Base-by-base conservation (phyloP, 2,888 invertebrate species). In the Drosophila pseudotakahashii region DNA sequence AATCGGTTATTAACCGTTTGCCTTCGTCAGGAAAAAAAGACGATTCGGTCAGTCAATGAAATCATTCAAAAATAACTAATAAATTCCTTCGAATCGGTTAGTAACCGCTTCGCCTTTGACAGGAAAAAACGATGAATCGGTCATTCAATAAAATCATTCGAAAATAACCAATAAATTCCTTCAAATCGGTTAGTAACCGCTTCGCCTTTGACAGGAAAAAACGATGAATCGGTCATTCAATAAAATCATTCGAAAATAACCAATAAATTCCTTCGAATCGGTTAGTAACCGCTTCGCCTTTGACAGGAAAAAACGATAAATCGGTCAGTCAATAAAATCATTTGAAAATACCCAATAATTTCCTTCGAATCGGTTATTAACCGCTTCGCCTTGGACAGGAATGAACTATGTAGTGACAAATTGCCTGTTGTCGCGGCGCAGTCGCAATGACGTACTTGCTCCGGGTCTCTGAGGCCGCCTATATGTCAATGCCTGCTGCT, bases 401-500 rank as follows among this genome's bases (percentile, higher is more conserved):
- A 16, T 14, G 5, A 16, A 11, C 32, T 3, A 48, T 48, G 48
- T 32, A 32, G 32, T 48, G 48, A 48, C 48, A 48, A 48, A 48
- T 48, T 32, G 48, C 48, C 30, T 16, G 48, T 32, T 34, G 48
- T 32, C 11, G 32, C 16, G 26, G 48, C 48, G 34, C 48, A 48
- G 48, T 48, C 32, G 34, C 48, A 16, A 34, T 48, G 48, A 48
- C 55, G 48, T 36, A 36, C 19, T 45, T 45, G 55, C 34, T 36
- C 16, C 45, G 45, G 10, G 30, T 30, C 45, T 45, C 45, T 45
- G 45, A 14, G 26, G 30, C 45, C 34, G 51, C 26, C 26, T n/a
- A 30, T 39, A 39, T 54, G 58, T 54, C 55, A 54, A 54, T 58
- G 55, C 45, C 45, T 54, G 54, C 19, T 19, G 47, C 50, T 34